Conservation (phyloP, 2,888 invertebrate genomes). For the Schrankia costaestrigalis region DNA sequence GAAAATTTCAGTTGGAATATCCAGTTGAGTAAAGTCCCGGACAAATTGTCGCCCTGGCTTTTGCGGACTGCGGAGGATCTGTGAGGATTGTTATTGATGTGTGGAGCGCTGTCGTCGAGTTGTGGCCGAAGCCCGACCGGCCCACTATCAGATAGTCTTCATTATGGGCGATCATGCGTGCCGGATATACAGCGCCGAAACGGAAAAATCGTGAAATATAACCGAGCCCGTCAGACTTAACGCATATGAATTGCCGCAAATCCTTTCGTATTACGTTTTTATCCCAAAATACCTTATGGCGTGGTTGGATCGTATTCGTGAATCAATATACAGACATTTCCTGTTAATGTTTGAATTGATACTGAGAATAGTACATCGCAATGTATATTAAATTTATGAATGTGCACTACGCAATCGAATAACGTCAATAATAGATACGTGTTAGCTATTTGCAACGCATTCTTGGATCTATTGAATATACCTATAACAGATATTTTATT, state of each 20-base stretch:
- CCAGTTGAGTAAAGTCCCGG: slow-evolving; percentile 54
- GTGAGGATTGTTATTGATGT: slow-evolving; percentile 70
- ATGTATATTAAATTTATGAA: slow-evolving; percentile 8
- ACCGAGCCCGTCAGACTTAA: slow-evolving; percentile 45
- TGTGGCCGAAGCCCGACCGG: slow-evolving; percentile 26
- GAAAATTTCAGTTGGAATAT: slow-evolving; percentile 44
- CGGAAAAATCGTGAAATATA: slow-evolving; percentile 62
- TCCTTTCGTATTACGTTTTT: slow-evolving; percentile 44
- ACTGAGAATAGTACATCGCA: slow-evolving; percentile 7
- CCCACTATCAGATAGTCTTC: slow-evolving; percentile 60
- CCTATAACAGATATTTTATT: too few species aligned
- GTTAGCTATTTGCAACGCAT: slow-evolving; percentile 9
- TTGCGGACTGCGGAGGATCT: slow-evolving; percentile 57
- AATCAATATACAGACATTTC: slow-evolving; percentile 38
- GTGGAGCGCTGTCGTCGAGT: slow-evolving; percentile 32
- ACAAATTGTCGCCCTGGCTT: slow-evolving; percentile 63
- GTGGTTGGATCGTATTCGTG: slow-evolving; percentile 19
- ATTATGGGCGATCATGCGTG: slow-evolving; percentile 68
- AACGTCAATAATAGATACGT: too few species aligned
- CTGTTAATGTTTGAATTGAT: slow-evolving; percentile 20
- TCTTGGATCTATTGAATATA: too few species aligned
- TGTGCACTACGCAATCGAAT: too few species aligned
- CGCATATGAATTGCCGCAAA: slow-evolving; percentile 52
- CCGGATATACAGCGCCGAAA: slow-evolving; percentile 46
- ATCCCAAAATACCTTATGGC: slow-evolving; percentile 38